phyloP scores from a whole-genome alignment of 64 coral and sea anemone species.

The Montipora capricornis region DNA sequence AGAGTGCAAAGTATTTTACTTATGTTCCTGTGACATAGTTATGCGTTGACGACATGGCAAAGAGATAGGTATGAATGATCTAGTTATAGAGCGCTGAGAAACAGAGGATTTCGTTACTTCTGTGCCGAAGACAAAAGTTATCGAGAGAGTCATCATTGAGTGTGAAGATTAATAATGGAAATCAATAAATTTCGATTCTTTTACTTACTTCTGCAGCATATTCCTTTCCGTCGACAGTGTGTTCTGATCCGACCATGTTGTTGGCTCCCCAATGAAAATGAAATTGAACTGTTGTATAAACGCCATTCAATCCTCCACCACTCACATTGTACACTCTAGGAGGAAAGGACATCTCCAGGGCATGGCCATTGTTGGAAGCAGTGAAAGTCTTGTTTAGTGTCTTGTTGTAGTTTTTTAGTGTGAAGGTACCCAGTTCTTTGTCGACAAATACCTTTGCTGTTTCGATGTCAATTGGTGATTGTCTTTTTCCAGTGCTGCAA shows the following conservation, averaged over 20 bases:
- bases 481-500: constrained; percentile 15
- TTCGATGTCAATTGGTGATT: constrained; percentile 61
- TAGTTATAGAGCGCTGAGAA: no score
- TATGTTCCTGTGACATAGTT: no score
- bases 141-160: neutral
- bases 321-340: constrained; percentile 7
- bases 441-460: neutral
- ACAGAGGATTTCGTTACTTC: no score
- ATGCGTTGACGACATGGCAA: no score
- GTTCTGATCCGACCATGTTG: constrained; percentile 43
- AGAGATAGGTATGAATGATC: no score
- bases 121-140: neutral
- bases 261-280: constrained; percentile 56
- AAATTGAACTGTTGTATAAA: constrained; percentile 28
- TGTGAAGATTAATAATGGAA: no score
- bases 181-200: no score
- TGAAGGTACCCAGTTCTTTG: neutral
- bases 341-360: neutral
- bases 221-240: constrained; percentile 14
- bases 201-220: constrained; percentile 60
- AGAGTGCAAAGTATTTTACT: no score
- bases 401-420: constrained; percentile 15
- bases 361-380: neutral
- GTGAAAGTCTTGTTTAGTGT: neutral
- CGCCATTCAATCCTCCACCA: constrained; percentile 16